Evolutionary conservation across 2,888 invertebrate genomes (phyloP).

Genomic region (Galeopsomyia nigrocyanea): DNA sequence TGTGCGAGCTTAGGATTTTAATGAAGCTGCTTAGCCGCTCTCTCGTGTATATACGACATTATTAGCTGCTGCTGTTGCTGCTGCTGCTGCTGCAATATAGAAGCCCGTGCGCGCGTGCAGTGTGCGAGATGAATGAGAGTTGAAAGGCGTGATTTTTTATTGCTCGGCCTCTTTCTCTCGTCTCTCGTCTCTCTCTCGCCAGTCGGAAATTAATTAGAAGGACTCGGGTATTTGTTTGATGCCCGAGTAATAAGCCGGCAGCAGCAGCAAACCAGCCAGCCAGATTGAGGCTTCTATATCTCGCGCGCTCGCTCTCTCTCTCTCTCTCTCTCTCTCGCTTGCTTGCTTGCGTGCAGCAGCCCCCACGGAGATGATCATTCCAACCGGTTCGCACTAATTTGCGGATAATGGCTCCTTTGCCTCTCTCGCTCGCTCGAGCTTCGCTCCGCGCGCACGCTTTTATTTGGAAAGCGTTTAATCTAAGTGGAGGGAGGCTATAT

Average conservation of each 20-base stretch:
- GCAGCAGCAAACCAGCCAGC: conserved; percentile 14
- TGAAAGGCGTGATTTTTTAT: conserved; percentile 38
- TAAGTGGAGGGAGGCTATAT: conserved; percentile 36
- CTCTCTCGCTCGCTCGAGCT: conserved; percentile 2
- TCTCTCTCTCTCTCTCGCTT: too few species aligned
- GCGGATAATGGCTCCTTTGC: conserved; percentile 49
- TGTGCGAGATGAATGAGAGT: conserved; percentile 37
- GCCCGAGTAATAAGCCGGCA: conserved; percentile 45
- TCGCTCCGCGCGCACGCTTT: conserved; percentile 36
- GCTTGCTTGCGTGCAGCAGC: background rate
- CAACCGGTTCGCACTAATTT: conserved; percentile 51
- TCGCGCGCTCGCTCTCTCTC: conserved; percentile 4
- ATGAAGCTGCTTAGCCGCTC: conserved; percentile 9
- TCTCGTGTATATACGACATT: conserved; percentile 15
- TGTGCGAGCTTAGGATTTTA: conserved; percentile 7
- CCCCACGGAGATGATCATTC: conserved; percentile 44
- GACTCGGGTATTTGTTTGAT: conserved; percentile 48
- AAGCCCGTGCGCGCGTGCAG: background rate
- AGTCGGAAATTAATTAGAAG: conserved; percentile 49
- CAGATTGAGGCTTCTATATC: conserved; percentile 44
- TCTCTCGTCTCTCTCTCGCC: conserved; percentile 20
- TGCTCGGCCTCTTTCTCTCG: conserved; percentile 16
- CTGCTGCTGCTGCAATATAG: too few species aligned
- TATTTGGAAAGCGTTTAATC: conserved; percentile 49
- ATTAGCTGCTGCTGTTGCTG: too few species aligned